phyloP scores from a whole-genome alignment of 2,888 invertebrate genomes.

The Gortyna flavago region DNA sequence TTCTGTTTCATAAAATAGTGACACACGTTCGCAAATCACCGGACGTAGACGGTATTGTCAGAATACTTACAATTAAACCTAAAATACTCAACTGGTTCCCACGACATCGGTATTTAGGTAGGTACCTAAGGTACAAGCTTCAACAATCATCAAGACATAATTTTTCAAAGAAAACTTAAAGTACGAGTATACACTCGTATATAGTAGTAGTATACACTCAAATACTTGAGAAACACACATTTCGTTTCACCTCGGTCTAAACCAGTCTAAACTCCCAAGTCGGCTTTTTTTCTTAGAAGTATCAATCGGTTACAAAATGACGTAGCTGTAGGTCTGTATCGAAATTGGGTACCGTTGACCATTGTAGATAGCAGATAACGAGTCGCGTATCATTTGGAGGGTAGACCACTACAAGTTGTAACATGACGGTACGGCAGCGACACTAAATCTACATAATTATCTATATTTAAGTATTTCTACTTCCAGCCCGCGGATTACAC shows the following conservation, averaged over 20 bases:
- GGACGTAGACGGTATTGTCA: conserved; percentile 31
- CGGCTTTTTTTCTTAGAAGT: neutral
- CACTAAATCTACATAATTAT: conserved; percentile 22
- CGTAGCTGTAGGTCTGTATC: neutral
- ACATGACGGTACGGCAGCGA: neutral
- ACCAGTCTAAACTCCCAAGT: neutral
- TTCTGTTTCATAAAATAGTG: conserved; percentile 13
- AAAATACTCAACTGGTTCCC: conserved; percentile 13
- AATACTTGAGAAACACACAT: neutral
- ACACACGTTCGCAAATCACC: conserved; percentile 34
- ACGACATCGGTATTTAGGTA: neutral
- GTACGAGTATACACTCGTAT: neutral
- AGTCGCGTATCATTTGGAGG: conserved; percentile 12
- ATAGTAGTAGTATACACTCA: too few species aligned
- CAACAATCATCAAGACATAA: too few species aligned
- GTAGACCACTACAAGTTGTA: conserved; percentile 30
- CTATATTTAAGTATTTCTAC: conserved; percentile 10
- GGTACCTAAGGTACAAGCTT: neutral
- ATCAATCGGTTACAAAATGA: conserved; percentile 1
- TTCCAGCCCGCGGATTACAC: neutral
- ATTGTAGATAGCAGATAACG: neutral
- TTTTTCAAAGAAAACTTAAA: neutral
- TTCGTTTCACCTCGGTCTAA: neutral
- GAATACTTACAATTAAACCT: conserved; percentile 4
- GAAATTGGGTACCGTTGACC: conserved; percentile 7